Evolutionary conservation across 2,113 vertebrate species (phyloP).

Genomic region (Osmerus mordax): DNA sequence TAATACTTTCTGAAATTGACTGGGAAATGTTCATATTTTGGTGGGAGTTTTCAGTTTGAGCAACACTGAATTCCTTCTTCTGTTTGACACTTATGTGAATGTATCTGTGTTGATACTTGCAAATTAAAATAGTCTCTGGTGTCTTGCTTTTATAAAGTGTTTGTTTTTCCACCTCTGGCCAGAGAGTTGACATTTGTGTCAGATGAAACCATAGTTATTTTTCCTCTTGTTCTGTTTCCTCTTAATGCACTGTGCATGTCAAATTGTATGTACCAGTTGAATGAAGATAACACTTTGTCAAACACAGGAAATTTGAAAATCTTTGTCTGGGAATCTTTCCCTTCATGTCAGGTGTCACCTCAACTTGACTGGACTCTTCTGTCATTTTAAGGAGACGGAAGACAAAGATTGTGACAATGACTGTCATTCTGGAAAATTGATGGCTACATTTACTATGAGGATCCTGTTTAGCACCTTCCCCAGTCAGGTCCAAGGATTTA

Average conservation of each 20-base stretch:
- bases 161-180: background rate
- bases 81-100: slow-evolving; percentile 52
- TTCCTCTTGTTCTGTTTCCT: background rate
- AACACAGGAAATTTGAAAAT: no score
- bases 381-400: background rate
- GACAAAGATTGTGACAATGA: background rate
- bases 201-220: background rate
- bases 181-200: background rate
- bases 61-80: slow-evolving; percentile 35
- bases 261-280: no score
- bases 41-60: slow-evolving; percentile 3
- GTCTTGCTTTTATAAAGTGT: slow-evolving; percentile 10
- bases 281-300: no score
- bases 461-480: background rate
- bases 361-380: no score
- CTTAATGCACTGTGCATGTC: no score
- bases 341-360: no score
- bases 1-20: slow-evolving; percentile 14
- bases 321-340: no score
- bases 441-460: background rate
- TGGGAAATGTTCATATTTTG: slow-evolving; percentile 49
- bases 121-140: slow-evolving; percentile 56
- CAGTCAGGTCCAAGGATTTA: slow-evolving; percentile 24
- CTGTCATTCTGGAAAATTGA: background rate
- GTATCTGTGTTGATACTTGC: slow-evolving; percentile 20